Percentiles rank a stretch among this genome's conserved stretches.
Evolutionary conservation across 2,888 invertebrate genomes (phyloP).

Genomic region (Timandra comae): DNA sequence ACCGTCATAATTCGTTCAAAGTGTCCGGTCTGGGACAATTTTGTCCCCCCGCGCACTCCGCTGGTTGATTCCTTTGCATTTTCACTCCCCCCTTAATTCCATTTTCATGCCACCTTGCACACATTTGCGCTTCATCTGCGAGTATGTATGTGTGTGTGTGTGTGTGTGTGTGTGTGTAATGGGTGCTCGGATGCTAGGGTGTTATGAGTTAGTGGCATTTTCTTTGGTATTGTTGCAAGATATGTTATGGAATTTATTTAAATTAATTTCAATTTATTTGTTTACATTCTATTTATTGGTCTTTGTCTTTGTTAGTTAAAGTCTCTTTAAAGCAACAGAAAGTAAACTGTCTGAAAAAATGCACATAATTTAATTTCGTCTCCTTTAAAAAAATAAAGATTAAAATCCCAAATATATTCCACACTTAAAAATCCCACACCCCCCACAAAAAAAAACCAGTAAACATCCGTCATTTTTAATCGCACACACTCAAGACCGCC

Average conservation of each 20-base stretch:
- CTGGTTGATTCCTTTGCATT: slow-evolving; percentile 73
- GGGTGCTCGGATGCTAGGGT: slow-evolving; percentile 6
- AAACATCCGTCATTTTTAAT: slow-evolving; percentile 48
- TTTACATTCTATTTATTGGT: too few species aligned
- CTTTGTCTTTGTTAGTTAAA: too few species aligned
- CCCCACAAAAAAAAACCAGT: slow-evolving; percentile 25
- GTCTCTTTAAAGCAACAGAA: too few species aligned
- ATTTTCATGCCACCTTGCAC: slow-evolving; percentile 75
- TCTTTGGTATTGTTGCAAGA: too few species aligned
- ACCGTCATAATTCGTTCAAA: slow-evolving; percentile 80
- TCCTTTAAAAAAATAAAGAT: too few species aligned
- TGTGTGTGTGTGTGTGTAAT: slow-evolving; percentile 21
- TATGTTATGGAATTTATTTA: slow-evolving; percentile 7
- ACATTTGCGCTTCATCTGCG: slow-evolving; percentile 58
- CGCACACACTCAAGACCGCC: slow-evolving; percentile 25
- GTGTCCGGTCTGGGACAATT: slow-evolving; percentile 77
- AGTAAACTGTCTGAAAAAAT: too few species aligned
- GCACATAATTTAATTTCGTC: too few species aligned
- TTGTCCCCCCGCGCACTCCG: slow-evolving; percentile 47
- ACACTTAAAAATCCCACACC: too few species aligned
- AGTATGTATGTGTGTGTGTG: slow-evolving; percentile 32
- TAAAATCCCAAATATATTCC: too few species aligned
- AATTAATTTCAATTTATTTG: too few species aligned
- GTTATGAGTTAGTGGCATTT: slow-evolving; percentile 3
- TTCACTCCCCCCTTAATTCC: slow-evolving; percentile 65